phyloP scores from a whole-genome alignment of 2,113 vertebrate genomes.

The Hiodon tergisus region DNA sequence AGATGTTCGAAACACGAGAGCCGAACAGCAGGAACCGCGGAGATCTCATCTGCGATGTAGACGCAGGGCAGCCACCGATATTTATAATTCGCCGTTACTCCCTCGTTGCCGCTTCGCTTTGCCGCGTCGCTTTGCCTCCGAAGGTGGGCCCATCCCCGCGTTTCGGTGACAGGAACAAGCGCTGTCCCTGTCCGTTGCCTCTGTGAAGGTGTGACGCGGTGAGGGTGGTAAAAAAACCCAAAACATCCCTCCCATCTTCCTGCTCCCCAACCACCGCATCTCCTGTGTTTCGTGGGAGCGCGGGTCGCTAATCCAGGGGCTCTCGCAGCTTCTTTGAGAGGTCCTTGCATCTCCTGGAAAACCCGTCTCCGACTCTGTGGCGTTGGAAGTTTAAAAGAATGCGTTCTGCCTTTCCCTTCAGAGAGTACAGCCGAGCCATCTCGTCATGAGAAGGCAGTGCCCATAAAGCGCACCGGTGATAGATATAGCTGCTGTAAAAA shows the following conservation, averaged over 20 bases:
- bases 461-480: conserved; percentile 17
- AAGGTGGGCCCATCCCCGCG: too few relatives aligned
- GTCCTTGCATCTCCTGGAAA: neutral
- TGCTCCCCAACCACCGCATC: neutral
- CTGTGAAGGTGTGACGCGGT: too few relatives aligned
- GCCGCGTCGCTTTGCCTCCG: too few relatives aligned
- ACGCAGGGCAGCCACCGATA: too few relatives aligned
- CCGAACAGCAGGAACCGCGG: too few relatives aligned
- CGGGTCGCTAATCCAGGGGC: neutral
- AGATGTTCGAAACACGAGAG: too few relatives aligned
- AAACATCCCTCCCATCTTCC: neutral
- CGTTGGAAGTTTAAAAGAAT: conserved; percentile 9
- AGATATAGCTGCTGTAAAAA: conserved; percentile 16
- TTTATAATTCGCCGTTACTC: too few relatives aligned
- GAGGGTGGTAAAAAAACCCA: too few relatives aligned
- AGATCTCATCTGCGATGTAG: too few relatives aligned
- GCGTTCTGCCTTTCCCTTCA: conserved; percentile 9
- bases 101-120: too few relatives aligned
- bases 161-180: too few relatives aligned
- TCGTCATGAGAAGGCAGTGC: neutral
- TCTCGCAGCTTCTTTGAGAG: neutral
- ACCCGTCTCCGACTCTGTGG: conserved; percentile 1
- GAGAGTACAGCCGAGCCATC: neutral
- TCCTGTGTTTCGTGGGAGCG: neutral
- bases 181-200: too few relatives aligned